A percentile compares a stretch with the other conserved stretches of the same genome.
These are phyloP conservation scores for Ceyx margarethae DNA, from an alignment of 2,113 vertebrate species.

Conservation along the genomic window DNA sequence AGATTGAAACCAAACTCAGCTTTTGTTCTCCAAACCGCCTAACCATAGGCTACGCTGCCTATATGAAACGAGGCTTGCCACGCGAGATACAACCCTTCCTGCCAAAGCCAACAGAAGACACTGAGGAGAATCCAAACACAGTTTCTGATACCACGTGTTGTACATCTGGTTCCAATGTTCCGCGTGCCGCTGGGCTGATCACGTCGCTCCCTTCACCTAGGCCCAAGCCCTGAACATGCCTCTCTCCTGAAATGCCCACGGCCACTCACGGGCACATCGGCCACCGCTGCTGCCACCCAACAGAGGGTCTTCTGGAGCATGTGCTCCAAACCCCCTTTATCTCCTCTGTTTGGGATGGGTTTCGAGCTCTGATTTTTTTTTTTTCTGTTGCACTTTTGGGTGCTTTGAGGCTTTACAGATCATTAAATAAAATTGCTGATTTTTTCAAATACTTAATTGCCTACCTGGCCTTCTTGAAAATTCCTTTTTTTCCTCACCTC, in stretches of 20 bases:
- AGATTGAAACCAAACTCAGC: constrained; percentile 15
- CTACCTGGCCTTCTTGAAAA: constrained; percentile 32
- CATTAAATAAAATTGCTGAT: constrained; percentile 51
- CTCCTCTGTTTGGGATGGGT: neutral
- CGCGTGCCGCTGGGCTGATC: neutral
- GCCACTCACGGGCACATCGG: neutral
- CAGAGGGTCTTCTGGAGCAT: accelerated
- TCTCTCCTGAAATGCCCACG: neutral
- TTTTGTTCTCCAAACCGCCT: constrained; percentile 20
- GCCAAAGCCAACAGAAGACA: constrained; percentile 37
- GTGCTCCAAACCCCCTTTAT: neutral
- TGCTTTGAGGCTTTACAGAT: constrained; percentile 1
- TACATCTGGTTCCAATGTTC: constrained; percentile 9
- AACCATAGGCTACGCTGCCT: neutral
- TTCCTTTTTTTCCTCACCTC: neutral
- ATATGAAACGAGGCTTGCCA: neutral
- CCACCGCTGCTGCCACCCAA: neutral
- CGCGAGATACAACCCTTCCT: neutral
- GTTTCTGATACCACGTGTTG: neutral
- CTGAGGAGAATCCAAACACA: neutral
- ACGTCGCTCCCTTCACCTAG: neutral
- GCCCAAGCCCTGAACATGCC: neutral
- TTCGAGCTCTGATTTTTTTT: neutral
- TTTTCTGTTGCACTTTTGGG: neutral
- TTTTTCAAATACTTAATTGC: constrained; percentile 30